Conservation (phyloP, 2,888 invertebrate species). For the Caenorhabditis becei region DNA sequence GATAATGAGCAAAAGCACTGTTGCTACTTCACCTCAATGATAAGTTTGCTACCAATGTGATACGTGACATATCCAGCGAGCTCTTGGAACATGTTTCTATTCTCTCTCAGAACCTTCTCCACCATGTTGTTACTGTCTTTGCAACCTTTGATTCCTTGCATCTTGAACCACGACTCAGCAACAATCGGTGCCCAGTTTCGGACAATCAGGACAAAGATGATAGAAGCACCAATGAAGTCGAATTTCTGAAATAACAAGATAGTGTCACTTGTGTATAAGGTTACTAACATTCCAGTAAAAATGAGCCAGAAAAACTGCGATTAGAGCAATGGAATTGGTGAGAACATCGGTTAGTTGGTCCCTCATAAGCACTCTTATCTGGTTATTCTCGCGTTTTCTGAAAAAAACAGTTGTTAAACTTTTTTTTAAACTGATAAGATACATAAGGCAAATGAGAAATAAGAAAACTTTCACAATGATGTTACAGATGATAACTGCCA, state of each 20-base stretch:
- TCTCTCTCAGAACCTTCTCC: slow-evolving; percentile 19
- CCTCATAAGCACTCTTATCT: slow-evolving; percentile 62
- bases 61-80: slow-evolving; percentile 40
- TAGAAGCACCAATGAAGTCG: slow-evolving; percentile 62
- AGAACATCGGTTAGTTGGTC: slow-evolving; percentile 65
- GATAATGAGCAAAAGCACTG: background rate
- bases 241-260: slow-evolving; percentile 47
- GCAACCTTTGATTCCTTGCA: slow-evolving; percentile 52
- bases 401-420: background rate
- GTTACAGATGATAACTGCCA: slow-evolving; percentile 52
- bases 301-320: slow-evolving; percentile 43
- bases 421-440: slow-evolving; percentile 2
- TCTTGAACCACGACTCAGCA: slow-evolving; percentile 40
- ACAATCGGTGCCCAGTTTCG: slow-evolving; percentile 63
- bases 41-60: slow-evolving; percentile 48
- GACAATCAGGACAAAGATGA: slow-evolving; percentile 59
- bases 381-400: slow-evolving; percentile 53
- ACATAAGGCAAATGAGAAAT: slow-evolving; percentile 60
- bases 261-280: background rate
- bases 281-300: slow-evolving; percentile 20
- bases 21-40: slow-evolving; percentile 33
- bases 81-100: slow-evolving; percentile 4
- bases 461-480: slow-evolving; percentile 58
- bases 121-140: slow-evolving; percentile 28
- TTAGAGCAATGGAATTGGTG: slow-evolving; percentile 61